Evolutionary conservation across 2,113 vertebrate genomes (phyloP).

Genomic region (Austrofundulus limnaeus): DNA sequence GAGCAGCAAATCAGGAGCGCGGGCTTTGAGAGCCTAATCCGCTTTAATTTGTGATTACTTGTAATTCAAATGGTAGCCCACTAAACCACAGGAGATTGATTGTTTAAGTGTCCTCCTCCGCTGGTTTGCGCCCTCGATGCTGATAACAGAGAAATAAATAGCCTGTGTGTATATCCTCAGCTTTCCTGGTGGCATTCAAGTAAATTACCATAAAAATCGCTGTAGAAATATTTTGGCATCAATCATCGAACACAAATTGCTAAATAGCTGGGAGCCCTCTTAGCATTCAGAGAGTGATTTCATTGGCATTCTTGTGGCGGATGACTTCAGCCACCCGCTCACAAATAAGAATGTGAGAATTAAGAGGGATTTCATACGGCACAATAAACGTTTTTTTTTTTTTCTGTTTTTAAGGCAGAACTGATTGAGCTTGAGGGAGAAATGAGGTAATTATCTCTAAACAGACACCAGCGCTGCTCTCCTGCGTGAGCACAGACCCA

Average conservation of each 20-base stretch:
- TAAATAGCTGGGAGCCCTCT: conserved; percentile 64
- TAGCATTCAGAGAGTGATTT: conserved; percentile 56
- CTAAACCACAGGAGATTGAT: conserved; percentile 61
- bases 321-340: conserved; percentile 62
- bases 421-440: conserved; percentile 60
- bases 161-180: conserved; percentile 44
- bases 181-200: conserved; percentile 60
- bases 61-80: conserved; percentile 65
- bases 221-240: conserved; percentile 69
- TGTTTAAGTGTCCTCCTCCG: conserved; percentile 62
- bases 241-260: conserved; percentile 59
- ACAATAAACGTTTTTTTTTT: conserved; percentile 49
- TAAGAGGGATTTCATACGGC: conserved; percentile 61
- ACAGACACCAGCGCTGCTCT: conserved; percentile 46
- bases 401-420: conserved; percentile 50
- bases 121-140: conserved; percentile 52
- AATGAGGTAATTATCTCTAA: conserved; percentile 64
- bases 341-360: conserved; percentile 60
- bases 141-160: conserved; percentile 54
- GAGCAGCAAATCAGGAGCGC: conserved; percentile 53
- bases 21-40: conserved; percentile 65
- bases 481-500: conserved; percentile 39
- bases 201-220: conserved; percentile 65
- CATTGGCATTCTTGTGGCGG: conserved; percentile 59
- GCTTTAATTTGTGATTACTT: conserved; percentile 70